Conservation (phyloP, 1,140 invertebrate genomes). For the Eurosta solidaginis region DNA sequence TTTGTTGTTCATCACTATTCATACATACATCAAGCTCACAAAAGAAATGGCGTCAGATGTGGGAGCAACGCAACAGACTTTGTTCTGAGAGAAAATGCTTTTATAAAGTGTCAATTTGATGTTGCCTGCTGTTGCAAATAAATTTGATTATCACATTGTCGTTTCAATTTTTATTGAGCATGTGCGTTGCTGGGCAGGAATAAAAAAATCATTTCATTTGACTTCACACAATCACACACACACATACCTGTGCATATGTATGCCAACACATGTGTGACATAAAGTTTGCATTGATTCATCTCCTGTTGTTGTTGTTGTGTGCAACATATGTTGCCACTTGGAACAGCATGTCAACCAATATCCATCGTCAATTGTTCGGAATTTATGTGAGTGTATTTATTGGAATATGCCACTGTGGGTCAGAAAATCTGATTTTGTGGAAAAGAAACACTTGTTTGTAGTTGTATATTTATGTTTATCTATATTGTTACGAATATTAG, state of each 20-base stretch:
- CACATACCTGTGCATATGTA: background rate
- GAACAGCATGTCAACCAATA: background rate
- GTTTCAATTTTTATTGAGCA: background rate
- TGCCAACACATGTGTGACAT: background rate
- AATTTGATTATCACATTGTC: slow-evolving; percentile 16
- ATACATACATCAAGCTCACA: background rate
- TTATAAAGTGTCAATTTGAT: slow-evolving; percentile 19
- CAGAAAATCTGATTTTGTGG: too few relatives aligned
- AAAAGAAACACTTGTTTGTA: too few relatives aligned
- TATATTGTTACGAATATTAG: too few relatives aligned
- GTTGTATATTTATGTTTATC: too few relatives aligned
- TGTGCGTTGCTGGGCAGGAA: too few relatives aligned
- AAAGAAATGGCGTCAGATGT: background rate
- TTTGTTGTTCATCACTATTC: background rate
- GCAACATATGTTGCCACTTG: slow-evolving; percentile 13
- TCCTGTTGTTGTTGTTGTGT: background rate
- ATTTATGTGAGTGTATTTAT: background rate
- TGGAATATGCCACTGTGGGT: background rate
- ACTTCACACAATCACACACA: background rate
- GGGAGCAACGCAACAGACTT: background rate
- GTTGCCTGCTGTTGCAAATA: background rate
- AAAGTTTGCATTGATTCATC: background rate
- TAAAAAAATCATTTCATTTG: background rate
- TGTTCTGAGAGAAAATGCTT: background rate
- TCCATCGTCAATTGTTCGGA: background rate